Conservation (phyloP, 2,797 vertebrate species). For the Clarias pachynema region DNA sequence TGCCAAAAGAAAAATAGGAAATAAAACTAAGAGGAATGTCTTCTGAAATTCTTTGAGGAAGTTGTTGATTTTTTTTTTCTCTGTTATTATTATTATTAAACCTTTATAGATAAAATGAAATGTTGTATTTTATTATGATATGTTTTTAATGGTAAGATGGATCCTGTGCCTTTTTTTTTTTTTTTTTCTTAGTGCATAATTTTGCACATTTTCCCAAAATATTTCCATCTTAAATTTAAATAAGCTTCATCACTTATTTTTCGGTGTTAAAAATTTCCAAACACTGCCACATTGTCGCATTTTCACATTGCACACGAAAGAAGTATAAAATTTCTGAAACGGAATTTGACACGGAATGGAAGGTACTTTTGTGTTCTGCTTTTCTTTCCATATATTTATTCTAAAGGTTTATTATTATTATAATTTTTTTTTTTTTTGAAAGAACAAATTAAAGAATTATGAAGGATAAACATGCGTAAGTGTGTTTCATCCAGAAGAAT, state of each 20-base stretch:
- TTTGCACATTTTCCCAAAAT: neutral
- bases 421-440: neutral
- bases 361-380: neutral
- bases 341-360: neutral
- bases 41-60: no score
- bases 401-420: neutral
- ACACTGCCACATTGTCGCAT: no score
- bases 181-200: neutral
- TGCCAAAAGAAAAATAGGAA: neutral
- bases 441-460: neutral
- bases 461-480: neutral
- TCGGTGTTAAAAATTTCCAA: neutral
- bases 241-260: no score
- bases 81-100: neutral
- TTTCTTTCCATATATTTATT: constrained; percentile 10
- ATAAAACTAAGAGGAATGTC: neutral
- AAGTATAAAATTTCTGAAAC: neutral
- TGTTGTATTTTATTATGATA: neutral
- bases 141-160: neutral
- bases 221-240: neutral
- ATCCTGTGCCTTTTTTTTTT: no score
- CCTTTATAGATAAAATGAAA: neutral
- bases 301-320: neutral
- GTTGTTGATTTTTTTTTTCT: no score
- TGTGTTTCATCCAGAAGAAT: neutral